A percentile compares a stretch with the other conserved stretches of the same genome.
Evolutionary conservation across 2,888 invertebrate species (phyloP).

Genomic region (Apodemia duryi): DNA sequence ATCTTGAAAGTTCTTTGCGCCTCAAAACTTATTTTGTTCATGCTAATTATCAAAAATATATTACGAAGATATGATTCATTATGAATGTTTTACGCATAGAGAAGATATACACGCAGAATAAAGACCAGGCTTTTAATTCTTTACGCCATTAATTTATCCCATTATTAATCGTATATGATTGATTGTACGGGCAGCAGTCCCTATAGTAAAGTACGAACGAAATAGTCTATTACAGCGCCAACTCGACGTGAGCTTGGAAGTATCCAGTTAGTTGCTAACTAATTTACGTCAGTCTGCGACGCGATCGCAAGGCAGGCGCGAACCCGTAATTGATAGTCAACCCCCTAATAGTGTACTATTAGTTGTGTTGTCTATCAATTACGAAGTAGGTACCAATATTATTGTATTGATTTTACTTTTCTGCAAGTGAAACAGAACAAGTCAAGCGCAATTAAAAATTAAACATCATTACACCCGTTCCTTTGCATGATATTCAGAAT

Average conservation of each 20-base stretch:
- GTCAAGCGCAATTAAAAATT: too few relatives aligned
- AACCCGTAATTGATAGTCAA: slow-evolving; percentile 49
- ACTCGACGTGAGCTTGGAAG: slow-evolving; percentile 51
- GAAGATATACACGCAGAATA: too few relatives aligned
- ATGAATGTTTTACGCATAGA: too few relatives aligned
- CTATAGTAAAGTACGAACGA: background rate
- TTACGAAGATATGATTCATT: too few relatives aligned
- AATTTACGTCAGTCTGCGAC: slow-evolving; percentile 52
- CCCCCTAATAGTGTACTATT: background rate
- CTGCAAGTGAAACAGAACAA: too few relatives aligned
- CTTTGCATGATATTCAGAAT: too few relatives aligned
- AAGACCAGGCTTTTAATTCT: background rate
- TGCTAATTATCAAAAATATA: too few relatives aligned
- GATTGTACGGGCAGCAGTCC: background rate
- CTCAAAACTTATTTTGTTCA: too few relatives aligned
- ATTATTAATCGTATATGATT: background rate
- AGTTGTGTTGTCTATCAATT: background rate
- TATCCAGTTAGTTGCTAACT: slow-evolving; percentile 63
- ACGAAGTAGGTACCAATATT: too few relatives aligned
- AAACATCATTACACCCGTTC: too few relatives aligned
- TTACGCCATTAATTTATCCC: background rate
- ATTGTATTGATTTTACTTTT: too few relatives aligned
- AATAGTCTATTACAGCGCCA: slow-evolving; percentile 25
- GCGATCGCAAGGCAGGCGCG: slow-evolving; percentile 40
- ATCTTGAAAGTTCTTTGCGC: too few relatives aligned